Percentiles rank a stretch among this genome's conserved stretches.
phyloP scores from a whole-genome alignment of 2,797 vertebrate species.

The Macrochelys suwanniensis region DNA sequence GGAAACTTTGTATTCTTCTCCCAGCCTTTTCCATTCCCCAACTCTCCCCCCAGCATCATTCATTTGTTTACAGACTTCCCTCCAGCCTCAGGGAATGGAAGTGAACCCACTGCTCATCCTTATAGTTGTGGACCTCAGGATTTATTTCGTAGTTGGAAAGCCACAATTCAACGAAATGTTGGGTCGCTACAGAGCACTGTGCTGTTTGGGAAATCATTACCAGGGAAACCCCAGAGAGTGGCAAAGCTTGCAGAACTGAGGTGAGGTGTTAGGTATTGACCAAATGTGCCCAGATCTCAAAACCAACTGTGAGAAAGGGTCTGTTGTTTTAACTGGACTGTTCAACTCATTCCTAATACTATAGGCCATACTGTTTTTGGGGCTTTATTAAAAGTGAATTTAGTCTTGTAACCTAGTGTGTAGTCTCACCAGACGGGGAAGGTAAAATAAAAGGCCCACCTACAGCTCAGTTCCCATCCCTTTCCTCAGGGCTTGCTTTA shows the following conservation, averaged over 20 bases:
- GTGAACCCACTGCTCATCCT: not conserved
- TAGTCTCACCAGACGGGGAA: not conserved
- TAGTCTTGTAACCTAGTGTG: not conserved
- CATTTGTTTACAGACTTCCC: not conserved
- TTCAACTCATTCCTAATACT: not conserved
- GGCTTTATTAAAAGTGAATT: not conserved
- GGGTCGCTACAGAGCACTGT: not conserved
- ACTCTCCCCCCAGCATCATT: not conserved
- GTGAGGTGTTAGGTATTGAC: not conserved
- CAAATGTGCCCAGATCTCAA: not conserved
- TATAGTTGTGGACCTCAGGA: not conserved
- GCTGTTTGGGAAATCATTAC: not conserved
- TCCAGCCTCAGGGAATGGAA: not conserved
- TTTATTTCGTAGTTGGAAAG: not conserved
- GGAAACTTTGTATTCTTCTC: not conserved
- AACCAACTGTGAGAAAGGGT: not conserved
- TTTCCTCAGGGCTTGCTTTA: not conserved
- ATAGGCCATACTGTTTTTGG: not conserved
- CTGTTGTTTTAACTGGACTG: not conserved
- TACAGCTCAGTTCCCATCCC: not conserved
- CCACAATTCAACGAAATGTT: not conserved
- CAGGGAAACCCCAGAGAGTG: not conserved
- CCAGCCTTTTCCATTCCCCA: not conserved
- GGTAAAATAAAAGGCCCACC: constrained; percentile 8
- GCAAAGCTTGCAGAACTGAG: rapidly evolving